These are phyloP conservation scores for Lasioglossum morio DNA, from an alignment of 2,888 invertebrate genomes.

Conservation along the genomic window DNA sequence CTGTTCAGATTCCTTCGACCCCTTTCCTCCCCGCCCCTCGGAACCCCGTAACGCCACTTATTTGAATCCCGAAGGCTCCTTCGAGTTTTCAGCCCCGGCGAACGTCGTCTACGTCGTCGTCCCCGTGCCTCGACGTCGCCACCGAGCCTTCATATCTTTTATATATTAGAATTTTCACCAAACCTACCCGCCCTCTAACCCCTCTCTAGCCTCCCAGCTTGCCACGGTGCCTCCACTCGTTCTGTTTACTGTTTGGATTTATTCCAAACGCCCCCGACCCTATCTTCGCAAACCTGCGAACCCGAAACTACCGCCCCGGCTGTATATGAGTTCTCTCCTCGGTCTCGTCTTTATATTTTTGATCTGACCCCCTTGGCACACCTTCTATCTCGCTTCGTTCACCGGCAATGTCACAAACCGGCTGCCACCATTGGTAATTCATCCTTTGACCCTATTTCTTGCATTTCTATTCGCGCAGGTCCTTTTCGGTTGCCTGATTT, in stretches of 20 bases:
- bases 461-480: background rate
- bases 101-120: slow-evolving; percentile 31
- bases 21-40: slow-evolving; percentile 61
- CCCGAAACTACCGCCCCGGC: slow-evolving; percentile 46
- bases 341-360: slow-evolving; percentile 64
- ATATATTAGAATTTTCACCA: slow-evolving; percentile 82
- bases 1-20: slow-evolving; percentile 83
- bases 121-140: slow-evolving; percentile 35
- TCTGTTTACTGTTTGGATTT: slow-evolving; percentile 82
- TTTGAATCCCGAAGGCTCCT: slow-evolving; percentile 79
- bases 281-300: slow-evolving; percentile 22
- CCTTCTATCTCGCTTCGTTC: background rate
- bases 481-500: background rate
- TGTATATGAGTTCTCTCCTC: slow-evolving; percentile 63
- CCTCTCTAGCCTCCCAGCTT: background rate
- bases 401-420: background rate
- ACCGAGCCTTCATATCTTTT: slow-evolving; percentile 81
- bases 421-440: background rate
- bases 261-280: slow-evolving; percentile 63
- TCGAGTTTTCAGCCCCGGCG: slow-evolving; percentile 67
- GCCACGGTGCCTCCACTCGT: slow-evolving; percentile 45
- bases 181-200: slow-evolving; percentile 32
- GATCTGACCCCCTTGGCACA: background rate
- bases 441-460: background rate
- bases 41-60: slow-evolving; percentile 72